phyloP scores from a whole-genome alignment of 2,888 invertebrate genomes.

The Spisula solida region DNA sequence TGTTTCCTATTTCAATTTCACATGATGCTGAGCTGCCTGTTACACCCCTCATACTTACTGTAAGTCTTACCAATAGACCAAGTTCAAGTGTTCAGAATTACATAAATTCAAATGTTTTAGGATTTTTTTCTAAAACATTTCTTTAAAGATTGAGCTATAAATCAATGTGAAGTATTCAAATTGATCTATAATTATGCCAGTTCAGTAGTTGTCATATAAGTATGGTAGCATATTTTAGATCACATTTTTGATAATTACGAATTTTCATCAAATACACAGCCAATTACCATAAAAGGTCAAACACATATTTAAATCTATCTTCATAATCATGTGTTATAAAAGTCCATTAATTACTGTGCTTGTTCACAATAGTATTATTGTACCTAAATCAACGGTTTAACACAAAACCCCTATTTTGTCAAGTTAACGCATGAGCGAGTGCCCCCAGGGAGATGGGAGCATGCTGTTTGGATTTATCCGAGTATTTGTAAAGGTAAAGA shows the following conservation, averaged over 20 bases:
- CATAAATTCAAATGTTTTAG: too few relatives aligned
- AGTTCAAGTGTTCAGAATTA: too few relatives aligned
- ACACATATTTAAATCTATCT: neutral
- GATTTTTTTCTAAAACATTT: too few relatives aligned
- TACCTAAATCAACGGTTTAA: neutral
- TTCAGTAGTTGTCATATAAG: too few relatives aligned
- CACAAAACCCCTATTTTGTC: conserved; percentile 1
- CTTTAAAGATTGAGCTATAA: too few relatives aligned
- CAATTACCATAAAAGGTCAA: neutral
- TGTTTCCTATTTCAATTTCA: too few relatives aligned
- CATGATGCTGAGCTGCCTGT: too few relatives aligned
- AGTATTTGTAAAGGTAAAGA: conserved; percentile 12
- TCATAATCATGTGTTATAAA: conserved; percentile 11
- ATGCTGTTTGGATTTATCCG: neutral
- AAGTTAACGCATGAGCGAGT: conserved; percentile 8
- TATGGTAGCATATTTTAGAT: neutral
- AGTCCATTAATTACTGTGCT: neutral
- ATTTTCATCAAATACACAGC: neutral
- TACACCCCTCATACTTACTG: too few relatives aligned
- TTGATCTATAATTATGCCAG: too few relatives aligned
- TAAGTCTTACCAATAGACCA: too few relatives aligned
- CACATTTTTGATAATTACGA: neutral
- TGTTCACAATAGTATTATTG: neutral
- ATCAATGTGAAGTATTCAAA: too few relatives aligned
- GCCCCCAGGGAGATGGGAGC: neutral